These are phyloP conservation scores for Dasypogon diadema DNA, from an alignment of 2,888 invertebrate species.

Conservation along the genomic window DNA sequence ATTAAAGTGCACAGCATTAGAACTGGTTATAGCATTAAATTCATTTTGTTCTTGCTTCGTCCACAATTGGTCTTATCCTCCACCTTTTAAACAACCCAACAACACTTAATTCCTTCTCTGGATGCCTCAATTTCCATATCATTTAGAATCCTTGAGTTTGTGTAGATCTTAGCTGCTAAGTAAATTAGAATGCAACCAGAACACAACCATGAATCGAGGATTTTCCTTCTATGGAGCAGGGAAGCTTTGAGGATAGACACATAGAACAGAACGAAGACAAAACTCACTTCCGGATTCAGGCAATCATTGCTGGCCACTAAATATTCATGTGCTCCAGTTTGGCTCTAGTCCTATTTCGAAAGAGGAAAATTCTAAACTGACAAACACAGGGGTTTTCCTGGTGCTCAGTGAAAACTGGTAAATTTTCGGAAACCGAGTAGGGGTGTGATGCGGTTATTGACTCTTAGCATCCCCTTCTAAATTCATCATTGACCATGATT, in stretches of 20 bases:
- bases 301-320: background rate
- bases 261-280: background rate
- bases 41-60: too few relatives aligned
- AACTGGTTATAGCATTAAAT: too few relatives aligned
- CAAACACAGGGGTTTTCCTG: background rate
- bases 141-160: background rate
- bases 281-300: slow-evolving; percentile 3
- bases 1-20: too few relatives aligned
- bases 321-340: background rate
- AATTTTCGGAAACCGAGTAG: background rate
- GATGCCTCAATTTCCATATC: slow-evolving; percentile 6
- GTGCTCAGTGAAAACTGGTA: background rate
- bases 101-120: background rate
- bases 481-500: too few relatives aligned
- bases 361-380: background rate
- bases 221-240: background rate
- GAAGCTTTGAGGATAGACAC: background rate
- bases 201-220: background rate
- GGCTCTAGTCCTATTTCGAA: background rate
- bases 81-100: background rate
- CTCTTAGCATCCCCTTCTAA: too few relatives aligned
- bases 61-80: background rate
- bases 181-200: background rate
- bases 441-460: too few relatives aligned
- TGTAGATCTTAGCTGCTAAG: slow-evolving; percentile 1